phyloP scores from a whole-genome alignment of 1,140 invertebrate genomes.

The Pogonomyrmex barbatus region DNA sequence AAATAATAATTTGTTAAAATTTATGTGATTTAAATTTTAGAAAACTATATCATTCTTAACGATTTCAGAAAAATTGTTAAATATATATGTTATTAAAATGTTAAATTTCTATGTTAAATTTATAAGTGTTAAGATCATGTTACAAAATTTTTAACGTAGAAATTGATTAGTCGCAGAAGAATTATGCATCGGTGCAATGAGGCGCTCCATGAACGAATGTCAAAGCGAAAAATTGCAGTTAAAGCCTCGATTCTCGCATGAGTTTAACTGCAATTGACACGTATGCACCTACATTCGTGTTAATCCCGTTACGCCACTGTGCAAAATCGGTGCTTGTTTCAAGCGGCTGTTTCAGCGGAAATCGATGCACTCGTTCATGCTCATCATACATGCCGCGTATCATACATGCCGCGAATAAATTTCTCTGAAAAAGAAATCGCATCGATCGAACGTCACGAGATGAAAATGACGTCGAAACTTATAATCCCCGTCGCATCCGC shows the following conservation, averaged over 20 bases:
- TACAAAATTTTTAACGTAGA: conserved; percentile 8
- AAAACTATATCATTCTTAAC: neutral
- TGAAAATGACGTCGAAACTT: conserved; percentile 16
- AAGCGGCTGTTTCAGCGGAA: neutral
- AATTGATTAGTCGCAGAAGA: conserved; percentile 8
- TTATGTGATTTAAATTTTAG: conserved; percentile 2
- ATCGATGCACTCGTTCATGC: conserved; percentile 45
- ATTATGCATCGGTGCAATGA: neutral
- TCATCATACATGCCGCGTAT: conserved; percentile 31
- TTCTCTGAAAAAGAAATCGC: conserved; percentile 17
- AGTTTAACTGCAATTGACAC: conserved; percentile 18
- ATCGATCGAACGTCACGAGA: neutral
- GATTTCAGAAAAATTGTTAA: conserved; percentile 27
- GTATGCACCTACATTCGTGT: neutral
- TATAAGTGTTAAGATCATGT: conserved; percentile 33
- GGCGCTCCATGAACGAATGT: neutral
- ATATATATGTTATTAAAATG: conserved; percentile 7
- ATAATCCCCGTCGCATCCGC: neutral
- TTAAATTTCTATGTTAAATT: conserved; percentile 44
- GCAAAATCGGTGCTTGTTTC: conserved; percentile 29
- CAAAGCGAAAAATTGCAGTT: conserved; percentile 1
- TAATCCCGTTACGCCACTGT: conserved; percentile 42
- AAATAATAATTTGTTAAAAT: conserved; percentile 7
- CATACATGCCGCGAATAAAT: conserved; percentile 14
- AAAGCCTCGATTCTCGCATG: conserved; percentile 14